Evolutionary conservation across 2,113 vertebrate genomes (phyloP), one percentile per base, ranked within the genome.

Genomic region (Lepisosteus osseus): DNA sequence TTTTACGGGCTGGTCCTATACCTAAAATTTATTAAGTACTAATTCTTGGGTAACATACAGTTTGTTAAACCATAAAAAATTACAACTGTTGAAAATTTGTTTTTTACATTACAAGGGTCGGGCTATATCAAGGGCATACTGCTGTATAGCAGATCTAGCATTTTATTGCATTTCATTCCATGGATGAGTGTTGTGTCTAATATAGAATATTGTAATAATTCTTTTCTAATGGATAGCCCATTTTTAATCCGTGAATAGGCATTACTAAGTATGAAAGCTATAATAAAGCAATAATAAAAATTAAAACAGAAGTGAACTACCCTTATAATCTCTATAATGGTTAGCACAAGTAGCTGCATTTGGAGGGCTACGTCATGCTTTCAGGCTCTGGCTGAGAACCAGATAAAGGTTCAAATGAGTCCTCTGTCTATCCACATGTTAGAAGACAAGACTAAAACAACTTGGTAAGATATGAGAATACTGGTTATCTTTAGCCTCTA

Each of bases 281-380:
- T 71, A 71, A 74, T 72, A 70, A 61, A 78, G 87, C 84, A 86
- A 88, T 86, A 86, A 88, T 80, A 82, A 76, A 78, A 87, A 87
- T 89, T 76, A 84, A 86, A 76, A 72, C 73, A 63, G 4, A 15
- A 67, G 51, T 15, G 78, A 77, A 78, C 83, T 75, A 75, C 40
- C n/a, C 74, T 75, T 69, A 56, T 90, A 87, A 88, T 90, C 87
- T 82, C 65, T 3, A 6, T 76, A 76, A 78, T 81, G 78, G 70
- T 15, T 42, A 75, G 76, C 82, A 76, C 68, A 79, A 73, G 77
- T 73, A 73, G 62, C 72, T 72, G 41, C 61, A 29, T 45, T 63
- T 71, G 41, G n/a, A 29, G 61, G 43, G 44, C 54, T 12, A 6
- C 43, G 63, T 54, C 42, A 61, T 62, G 64, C 42, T 69, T 54